phyloP scores from a whole-genome alignment of 2,888 invertebrate species.

The Helleia helle region DNA sequence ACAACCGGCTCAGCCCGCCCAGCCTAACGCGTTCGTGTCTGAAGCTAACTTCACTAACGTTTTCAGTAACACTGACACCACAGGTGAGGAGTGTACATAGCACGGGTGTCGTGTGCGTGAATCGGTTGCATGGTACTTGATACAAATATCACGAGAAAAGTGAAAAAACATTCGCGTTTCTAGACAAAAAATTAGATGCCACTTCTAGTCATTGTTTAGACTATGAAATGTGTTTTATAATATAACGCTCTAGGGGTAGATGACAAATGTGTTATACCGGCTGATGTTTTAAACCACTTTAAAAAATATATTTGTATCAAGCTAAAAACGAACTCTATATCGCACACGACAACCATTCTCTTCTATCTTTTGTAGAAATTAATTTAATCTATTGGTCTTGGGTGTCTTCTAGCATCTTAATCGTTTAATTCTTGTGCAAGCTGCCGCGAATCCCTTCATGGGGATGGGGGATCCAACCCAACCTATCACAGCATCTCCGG shows the following conservation, averaged over 20 bases:
- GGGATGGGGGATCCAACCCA: conserved; percentile 73
- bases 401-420: conserved; percentile 10
- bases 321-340: neutral
- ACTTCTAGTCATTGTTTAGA: no score
- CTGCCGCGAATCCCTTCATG: conserved; percentile 79
- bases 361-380: conserved; percentile 2
- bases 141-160: neutral
- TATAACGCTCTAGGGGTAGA: no score
- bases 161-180: no score
- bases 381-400: neutral
- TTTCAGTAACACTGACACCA: conserved; percentile 83
- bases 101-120: conserved; percentile 11
- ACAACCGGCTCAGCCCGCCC: conserved; percentile 29
- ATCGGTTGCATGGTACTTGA: neutral
- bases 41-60: conserved; percentile 92
- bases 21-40: conserved; percentile 79
- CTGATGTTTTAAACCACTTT: no score
- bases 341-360: neutral
- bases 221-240: no score
- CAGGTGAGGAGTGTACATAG: conserved; percentile 70
- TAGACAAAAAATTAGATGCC: no score
- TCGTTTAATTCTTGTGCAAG: conserved; percentile 45
- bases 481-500: conserved; percentile 58
- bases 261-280: no score
- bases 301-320: conserved; percentile 3